These are phyloP conservation scores for Triops longicaudatus DNA, from an alignment of 1,140 invertebrate genomes.

Conservation along the genomic window DNA sequence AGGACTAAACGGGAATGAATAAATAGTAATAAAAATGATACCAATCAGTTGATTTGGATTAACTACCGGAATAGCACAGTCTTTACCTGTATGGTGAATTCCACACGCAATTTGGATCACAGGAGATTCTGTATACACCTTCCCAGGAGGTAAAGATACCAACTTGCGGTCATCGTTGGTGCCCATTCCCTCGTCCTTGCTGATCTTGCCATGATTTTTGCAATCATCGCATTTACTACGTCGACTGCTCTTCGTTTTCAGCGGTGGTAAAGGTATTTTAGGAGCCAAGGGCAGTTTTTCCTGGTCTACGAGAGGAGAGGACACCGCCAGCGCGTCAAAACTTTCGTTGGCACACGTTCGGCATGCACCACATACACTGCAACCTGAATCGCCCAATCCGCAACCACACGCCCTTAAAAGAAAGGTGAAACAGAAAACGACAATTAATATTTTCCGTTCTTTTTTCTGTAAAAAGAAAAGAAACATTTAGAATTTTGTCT, in stretches of 20 bases:
- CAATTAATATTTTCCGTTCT: not conserved
- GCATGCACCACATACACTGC: constrained; percentile 84
- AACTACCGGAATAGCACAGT: not conserved
- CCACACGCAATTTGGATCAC: constrained; percentile 79
- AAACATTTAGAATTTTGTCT: no score
- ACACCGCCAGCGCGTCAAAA: constrained; percentile 40
- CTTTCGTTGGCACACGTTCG: constrained; percentile 69
- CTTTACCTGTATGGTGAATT: constrained; percentile 69
- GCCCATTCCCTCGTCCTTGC: not conserved
- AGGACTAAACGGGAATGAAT: constrained; percentile 10
- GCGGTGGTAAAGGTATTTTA: not conserved
- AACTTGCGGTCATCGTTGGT: constrained; percentile 37
- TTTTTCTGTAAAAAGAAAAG: not conserved
- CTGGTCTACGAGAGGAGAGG: not conserved
- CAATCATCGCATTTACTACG: not conserved
- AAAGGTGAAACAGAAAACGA: constrained; percentile 29
- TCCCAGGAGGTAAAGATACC: constrained; percentile 67
- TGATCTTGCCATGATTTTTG: not conserved
- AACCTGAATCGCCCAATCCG: constrained; percentile 89
- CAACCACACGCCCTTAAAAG: constrained; percentile 77
- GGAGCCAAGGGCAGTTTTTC: not conserved
- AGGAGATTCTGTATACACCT: constrained; percentile 53
- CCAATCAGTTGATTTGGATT: not conserved
- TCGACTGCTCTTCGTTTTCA: not conserved
- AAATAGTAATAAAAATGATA: not conserved